Evolutionary conservation across 1,140 invertebrate species (phyloP), one percentile per base, ranked within the genome.

Genomic region (Camponotus vicinus): DNA sequence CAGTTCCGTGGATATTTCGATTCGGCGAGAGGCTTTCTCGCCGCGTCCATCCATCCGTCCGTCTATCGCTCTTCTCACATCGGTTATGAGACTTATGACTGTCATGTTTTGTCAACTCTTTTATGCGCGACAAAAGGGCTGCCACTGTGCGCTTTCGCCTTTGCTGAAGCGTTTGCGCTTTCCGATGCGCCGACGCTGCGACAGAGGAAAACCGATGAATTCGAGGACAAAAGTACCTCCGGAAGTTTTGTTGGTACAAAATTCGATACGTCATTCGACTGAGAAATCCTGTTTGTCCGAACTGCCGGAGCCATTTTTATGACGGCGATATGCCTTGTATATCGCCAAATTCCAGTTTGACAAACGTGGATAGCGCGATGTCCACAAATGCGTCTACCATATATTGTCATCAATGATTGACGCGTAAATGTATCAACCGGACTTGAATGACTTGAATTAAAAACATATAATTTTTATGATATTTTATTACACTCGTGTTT

Each of bases 31-130:
- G 21, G 69, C 79, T 85, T 82, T 86, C 78, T 84, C 89, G 87
- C 78, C 75, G 83, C 61, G 86, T 75, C 78, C 76, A 75, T 64
- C 71, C 40, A 18, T 52, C 15, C 15, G 45, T 49, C 45, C 45
- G 45, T 49, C 45, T 13, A 52, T 52, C 13, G 67, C 86, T 92
- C 90, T 92, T 90, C 92, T 93, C 89, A 87, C 92, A 80, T 90
- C 86, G 79, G 88, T 91, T 90, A 92, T 90, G 90, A 91, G 88
- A 89, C 77, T 93, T 92, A 90, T 89, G 87, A 87, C 70, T 93
- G 94, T 93, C 94, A 93, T 94, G 92, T 95, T 94, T 94, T 94
- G 94, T 94, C 94, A 95, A 95, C 94, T 94, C 91, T 92, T 93
- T 94, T 94, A 91, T 94, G 57, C 49, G 32, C 79, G 86, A 90